Percentiles rank a stretch among this genome's conserved stretches.
Evolutionary conservation across 2,888 invertebrate genomes (phyloP).

Genomic region (Parochlus steinenii): DNA sequence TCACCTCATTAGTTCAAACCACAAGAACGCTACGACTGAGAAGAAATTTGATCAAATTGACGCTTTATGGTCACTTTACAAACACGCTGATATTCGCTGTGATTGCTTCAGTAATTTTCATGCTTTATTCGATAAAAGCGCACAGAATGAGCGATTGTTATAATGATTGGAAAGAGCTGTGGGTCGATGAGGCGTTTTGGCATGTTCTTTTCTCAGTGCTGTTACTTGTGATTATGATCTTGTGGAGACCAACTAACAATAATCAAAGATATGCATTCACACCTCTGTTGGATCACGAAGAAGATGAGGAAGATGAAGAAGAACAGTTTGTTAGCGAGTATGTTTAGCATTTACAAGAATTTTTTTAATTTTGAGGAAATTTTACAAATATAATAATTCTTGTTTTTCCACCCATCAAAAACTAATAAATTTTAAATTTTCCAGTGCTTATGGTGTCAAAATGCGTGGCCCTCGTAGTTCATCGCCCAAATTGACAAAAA

Average conservation of each 20-base stretch:
- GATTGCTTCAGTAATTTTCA: slow-evolving; percentile 77
- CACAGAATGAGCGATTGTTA: slow-evolving; percentile 57
- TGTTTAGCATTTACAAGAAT: neutral
- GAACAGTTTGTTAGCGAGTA: neutral
- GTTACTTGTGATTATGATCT: slow-evolving; percentile 78
- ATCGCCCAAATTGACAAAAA: slow-evolving; percentile 26
- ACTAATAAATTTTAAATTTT: slow-evolving; percentile 20
- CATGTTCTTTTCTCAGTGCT: slow-evolving; percentile 81
- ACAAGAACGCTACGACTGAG: slow-evolving; percentile 74
- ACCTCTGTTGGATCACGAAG: slow-evolving; percentile 71
- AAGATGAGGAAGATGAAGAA: slow-evolving; percentile 38
- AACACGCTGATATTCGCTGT: slow-evolving; percentile 86
- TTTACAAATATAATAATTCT: no score
- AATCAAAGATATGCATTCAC: slow-evolving; percentile 92
- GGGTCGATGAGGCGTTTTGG: slow-evolving; percentile 94
- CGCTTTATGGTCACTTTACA: slow-evolving; percentile 83
- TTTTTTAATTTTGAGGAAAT: no score
- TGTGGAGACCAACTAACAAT: slow-evolving; percentile 91
- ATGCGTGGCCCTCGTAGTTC: slow-evolving; percentile 41
- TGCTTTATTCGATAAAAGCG: slow-evolving; percentile 79
- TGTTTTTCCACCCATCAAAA: neutral
- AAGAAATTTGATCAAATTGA: slow-evolving; percentile 77
- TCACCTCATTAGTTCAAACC: slow-evolving; percentile 72
- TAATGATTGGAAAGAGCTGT: slow-evolving; percentile 77
- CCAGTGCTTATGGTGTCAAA: slow-evolving; percentile 73